phyloP scores from a whole-genome alignment of 2,113 vertebrate genomes.

The Odocoileus virginianus region DNA sequence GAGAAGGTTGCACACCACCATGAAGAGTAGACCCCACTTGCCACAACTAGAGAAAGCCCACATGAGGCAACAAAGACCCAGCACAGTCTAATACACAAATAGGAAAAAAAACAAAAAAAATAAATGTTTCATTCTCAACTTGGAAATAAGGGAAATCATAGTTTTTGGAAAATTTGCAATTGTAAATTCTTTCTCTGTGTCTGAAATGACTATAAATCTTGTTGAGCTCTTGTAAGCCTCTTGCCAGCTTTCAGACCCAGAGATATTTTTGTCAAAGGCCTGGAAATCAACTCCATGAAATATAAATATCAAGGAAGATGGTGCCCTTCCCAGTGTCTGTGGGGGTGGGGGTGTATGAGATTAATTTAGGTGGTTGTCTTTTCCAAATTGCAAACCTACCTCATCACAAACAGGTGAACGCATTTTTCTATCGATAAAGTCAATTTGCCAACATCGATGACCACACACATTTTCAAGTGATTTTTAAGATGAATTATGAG shows the following conservation, averaged over 20 bases:
- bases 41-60: background rate
- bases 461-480: background rate
- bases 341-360: background rate
- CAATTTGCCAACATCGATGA: background rate
- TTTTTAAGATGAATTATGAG: background rate
- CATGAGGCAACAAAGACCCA: background rate
- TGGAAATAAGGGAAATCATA: background rate
- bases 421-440: background rate
- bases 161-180: background rate
- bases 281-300: background rate
- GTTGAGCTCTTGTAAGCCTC: background rate
- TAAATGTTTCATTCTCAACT: background rate
- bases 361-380: background rate
- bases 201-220: background rate
- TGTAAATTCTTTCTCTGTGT: background rate
- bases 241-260: background rate
- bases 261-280: background rate
- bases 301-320: background rate
- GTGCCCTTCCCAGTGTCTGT: background rate
- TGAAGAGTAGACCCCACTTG: background rate
- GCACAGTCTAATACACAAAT: background rate
- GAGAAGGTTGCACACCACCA: background rate
- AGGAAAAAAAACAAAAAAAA: too few species aligned
- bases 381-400: background rate
- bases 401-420: background rate